A percentile compares a stretch with the other conserved stretches of the same genome.
phyloP scores from a whole-genome alignment of 53 echinoderm and acorn worm genomes.

The Zoroaster sp. region DNA sequence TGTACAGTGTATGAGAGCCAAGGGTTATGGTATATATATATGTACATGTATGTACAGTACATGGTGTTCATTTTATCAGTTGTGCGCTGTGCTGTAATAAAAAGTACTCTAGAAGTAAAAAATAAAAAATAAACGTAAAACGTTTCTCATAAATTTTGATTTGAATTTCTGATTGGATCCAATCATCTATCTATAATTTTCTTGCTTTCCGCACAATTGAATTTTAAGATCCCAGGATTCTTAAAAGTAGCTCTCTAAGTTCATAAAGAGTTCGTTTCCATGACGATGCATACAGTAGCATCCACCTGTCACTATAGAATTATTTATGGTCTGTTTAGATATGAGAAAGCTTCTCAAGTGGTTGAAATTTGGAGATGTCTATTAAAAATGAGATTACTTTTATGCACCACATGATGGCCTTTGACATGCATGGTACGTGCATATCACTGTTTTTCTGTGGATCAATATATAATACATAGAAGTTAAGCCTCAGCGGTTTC shows the following conservation, averaged over 20 bases:
- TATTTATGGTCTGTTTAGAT: not conserved
- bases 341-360: not conserved
- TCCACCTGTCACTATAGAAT: not conserved
- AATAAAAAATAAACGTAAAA: too few species aligned
- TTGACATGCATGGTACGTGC: not conserved
- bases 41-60: too few species aligned
- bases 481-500: too few species aligned
- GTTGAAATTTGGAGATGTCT: not conserved
- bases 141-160: too few species aligned
- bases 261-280: conserved; percentile 30
- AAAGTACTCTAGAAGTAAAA: too few species aligned
- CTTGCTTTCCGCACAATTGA: too few species aligned
- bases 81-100: too few species aligned
- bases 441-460: not conserved
- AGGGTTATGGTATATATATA: too few species aligned
- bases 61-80: too few species aligned
- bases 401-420: not conserved
- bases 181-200: not conserved
- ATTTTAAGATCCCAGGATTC: not conserved
- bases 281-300: not conserved
- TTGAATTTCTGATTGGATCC: not conserved
- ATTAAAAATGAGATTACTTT: not conserved
- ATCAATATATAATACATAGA: too few species aligned
- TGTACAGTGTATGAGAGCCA: too few species aligned
- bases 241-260: not conserved